These are phyloP conservation scores for Alethe diademata DNA, from an alignment of 2,113 vertebrate genomes.

Conservation along the genomic window DNA sequence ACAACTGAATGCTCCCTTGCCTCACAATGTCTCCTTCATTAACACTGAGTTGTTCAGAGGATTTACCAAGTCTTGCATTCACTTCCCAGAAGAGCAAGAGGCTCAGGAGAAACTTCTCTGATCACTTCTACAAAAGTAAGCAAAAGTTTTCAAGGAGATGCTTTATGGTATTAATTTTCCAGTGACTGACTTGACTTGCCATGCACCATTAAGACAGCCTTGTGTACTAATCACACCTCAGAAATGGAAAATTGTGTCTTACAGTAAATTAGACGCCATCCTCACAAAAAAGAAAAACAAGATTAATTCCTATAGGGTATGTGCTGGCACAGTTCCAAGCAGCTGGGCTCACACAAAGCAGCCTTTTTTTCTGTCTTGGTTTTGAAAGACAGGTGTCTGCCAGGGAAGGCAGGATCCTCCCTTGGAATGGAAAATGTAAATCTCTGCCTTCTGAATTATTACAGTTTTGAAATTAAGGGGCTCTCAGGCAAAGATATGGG, in stretches of 20 bases:
- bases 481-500: too few species aligned
- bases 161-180: conserved; percentile 13
- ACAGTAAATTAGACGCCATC: neutral
- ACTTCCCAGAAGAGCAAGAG: neutral
- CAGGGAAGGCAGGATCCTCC: too few species aligned
- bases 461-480: too few species aligned
- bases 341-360: conserved; percentile 36
- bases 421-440: too few species aligned
- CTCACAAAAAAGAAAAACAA: neutral
- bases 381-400: too few species aligned
- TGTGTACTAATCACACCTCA: neutral
- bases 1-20: neutral
- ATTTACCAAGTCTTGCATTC: neutral
- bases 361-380: neutral
- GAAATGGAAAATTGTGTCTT: conserved; percentile 29
- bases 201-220: neutral
- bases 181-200: neutral
- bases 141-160: neutral
- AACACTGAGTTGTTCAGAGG: neutral
- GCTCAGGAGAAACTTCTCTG: neutral
- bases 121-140: neutral
- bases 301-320: conserved; percentile 29
- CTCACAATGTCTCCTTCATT: neutral
- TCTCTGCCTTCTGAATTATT: too few species aligned
- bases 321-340: neutral